A percentile compares a stretch with the other conserved stretches of the same genome.
Evolutionary conservation across 2,113 vertebrate genomes (phyloP).

Genomic region (Scophthalmus maximus): DNA sequence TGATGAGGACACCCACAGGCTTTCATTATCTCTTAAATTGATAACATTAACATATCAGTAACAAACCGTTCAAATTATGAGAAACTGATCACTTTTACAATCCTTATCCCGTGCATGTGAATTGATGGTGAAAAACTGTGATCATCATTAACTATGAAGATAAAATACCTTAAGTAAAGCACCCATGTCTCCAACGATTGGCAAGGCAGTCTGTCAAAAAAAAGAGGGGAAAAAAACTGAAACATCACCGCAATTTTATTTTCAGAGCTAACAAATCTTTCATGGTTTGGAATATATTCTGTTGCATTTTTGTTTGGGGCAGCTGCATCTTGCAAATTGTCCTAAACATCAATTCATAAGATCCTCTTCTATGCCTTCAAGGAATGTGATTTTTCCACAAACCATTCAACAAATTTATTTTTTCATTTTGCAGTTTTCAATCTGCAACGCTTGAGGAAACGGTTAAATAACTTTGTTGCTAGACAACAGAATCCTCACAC

Average conservation of each 20-base stretch:
- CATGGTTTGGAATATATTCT: conserved; percentile 5
- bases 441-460: conserved; percentile 40
- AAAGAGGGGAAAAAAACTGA: conserved; percentile 17
- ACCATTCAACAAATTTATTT: conserved; percentile 13
- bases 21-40: conserved; percentile 15
- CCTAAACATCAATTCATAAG: conserved; percentile 17
- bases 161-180: conserved; percentile 90
- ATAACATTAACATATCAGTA: neutral
- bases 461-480: conserved; percentile 48
- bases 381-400: conserved; percentile 21
- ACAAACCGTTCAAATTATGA: conserved; percentile 14
- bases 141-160: conserved; percentile 28
- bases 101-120: neutral
- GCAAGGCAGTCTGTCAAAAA: conserved; percentile 89
- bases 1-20: conserved; percentile 60
- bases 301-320: conserved; percentile 25
- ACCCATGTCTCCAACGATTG: conserved; percentile 93
- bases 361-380: conserved; percentile 25
- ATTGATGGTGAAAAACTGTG: conserved; percentile 17
- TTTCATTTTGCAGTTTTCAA: conserved; percentile 23
- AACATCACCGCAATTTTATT: conserved; percentile 1
- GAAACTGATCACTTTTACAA: conserved; percentile 18
- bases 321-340: conserved; percentile 18
- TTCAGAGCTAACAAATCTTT: conserved; percentile 13
- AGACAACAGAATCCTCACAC: conserved; percentile 23